Evolutionary conservation across 1,140 invertebrate genomes (phyloP), one percentile per base, ranked within the genome.

Genomic region (Anthonomus grandis): DNA sequence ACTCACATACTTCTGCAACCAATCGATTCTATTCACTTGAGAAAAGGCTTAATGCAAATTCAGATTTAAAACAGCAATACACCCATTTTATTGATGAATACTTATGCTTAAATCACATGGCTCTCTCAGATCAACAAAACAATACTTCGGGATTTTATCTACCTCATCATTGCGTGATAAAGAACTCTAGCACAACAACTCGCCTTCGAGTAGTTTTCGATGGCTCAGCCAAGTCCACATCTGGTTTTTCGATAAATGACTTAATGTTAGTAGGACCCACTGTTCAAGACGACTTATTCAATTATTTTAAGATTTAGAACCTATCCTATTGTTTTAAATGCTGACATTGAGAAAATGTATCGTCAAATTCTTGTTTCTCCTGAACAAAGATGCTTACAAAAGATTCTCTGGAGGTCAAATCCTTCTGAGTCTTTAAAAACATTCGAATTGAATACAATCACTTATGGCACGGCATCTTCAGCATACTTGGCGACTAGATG

Each of bases 341-440:
- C 68, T 4, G 76, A 78, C 53, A 68, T 77, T 10, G 60, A 52
- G 18, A 72, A 76, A 60, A 75, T 74, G 66, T 77, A 74, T 49
- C 49, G 68, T 9, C 69, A 74, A 53, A 64, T 75, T 1, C 15
- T n/a, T n/a, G n/a, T n/a, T n/a, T n/a, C n/a, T n/a, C n/a, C n/a
- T n/a, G n/a, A n/a, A n/a, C n/a, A n/a, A n/a, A n/a, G n/a, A n/a
- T n/a, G n/a, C n/a, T n/a, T n/a, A n/a, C n/a, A n/a, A n/a, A n/a
- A n/a, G n/a, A n/a, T n/a, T n/a, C n/a, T n/a, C n/a, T n/a, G n/a
- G n/a, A n/a, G n/a, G n/a, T n/a, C n/a, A n/a, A n/a, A n/a, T n/a
- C n/a, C n/a, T n/a, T n/a, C n/a, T n/a, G n/a, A n/a, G n/a, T n/a
- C n/a, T n/a, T n/a, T n/a, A n/a, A n/a, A n/a, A n/a, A n/a, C n/a